Evolutionary conservation across 2,113 vertebrate genomes (phyloP), one percentile per base, ranked within the genome.

Genomic region (Barbus barbus): DNA sequence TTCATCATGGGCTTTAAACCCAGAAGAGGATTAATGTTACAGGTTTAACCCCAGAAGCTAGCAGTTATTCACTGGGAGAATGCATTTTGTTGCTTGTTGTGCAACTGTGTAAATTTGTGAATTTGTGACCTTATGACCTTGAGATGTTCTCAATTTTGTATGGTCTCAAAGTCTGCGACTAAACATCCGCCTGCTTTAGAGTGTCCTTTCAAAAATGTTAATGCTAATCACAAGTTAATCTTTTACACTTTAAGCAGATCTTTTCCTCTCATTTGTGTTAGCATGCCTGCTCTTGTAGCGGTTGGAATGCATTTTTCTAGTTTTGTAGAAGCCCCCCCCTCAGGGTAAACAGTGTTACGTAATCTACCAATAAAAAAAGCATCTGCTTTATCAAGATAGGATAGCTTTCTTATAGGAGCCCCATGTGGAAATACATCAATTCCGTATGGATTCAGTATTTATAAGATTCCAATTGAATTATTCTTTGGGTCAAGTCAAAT

Each of bases 61-160:
- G 36, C 18, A 46, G 53, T 72, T 60, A 67, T 78, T 14, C 46
- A 77, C 44, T 51, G 12, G 75, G 77, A 84, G 73, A 46, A 84
- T 26, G n/a, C 18, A n/a, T 4, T 0, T 41, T 0, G 63, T 1
- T 33, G 78, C 38, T 33, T 63, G 18, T 8, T 36, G 7, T 12
- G 16, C 12, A 36, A 73, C 36, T 36, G 24, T 44, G 13, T n/a
- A 61, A 61, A 28, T 33, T 14, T 58, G 24, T 61, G 51, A 61
- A 28, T 33, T 14, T 58, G 24, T 61, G 51, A 80, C 76, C 65
- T 60, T n/a, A 71, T 51, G 58, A 51, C 67, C 76, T 84, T 81
- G 78, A 80, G 38, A 16, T 22, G 60, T 80, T 48, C 28, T 26
- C 41, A 4, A 18, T 65, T 1, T 18, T 18, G 26, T 28, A 31